Evolutionary conservation across 2,888 invertebrate species (phyloP).

Genomic region (Leptodirus hochenwartii): DNA sequence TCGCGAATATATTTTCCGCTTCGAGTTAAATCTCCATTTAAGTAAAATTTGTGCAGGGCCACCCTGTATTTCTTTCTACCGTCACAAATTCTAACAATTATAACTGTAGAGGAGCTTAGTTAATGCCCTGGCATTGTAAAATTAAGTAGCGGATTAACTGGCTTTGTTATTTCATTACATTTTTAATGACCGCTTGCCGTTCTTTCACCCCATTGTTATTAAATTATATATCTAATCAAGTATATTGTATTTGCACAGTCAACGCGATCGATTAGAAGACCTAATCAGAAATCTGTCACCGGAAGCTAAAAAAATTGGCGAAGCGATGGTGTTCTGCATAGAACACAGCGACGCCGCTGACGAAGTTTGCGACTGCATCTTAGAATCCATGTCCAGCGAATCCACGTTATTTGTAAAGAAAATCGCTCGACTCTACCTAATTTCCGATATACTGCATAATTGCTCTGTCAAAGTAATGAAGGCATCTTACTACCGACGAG

Average conservation of each 20-base stretch:
- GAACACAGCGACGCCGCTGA: constrained; percentile 96
- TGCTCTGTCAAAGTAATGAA: constrained; percentile 92
- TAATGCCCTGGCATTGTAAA: no score
- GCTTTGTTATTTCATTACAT: no score
- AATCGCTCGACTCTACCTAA: constrained; percentile 81
- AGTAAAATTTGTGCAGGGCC: no score
- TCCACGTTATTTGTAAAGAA: constrained; percentile 72
- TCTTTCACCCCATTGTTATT: no score
- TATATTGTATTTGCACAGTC: constrained; percentile 34
- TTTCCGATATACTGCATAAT: constrained; percentile 94
- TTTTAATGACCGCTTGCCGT: no score
- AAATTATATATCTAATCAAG: no score
- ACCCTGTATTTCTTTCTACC: no score
- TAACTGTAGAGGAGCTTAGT: no score
- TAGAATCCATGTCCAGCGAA: constrained; percentile 64
- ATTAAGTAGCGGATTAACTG: no score
- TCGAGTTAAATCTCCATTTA: no score
- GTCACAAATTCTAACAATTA: no score
- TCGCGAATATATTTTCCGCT: no score
- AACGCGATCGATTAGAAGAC: constrained; percentile 85
- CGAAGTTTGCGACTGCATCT: constrained; percentile 84
- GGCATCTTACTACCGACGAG: constrained; percentile 80
- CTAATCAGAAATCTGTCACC: constrained; percentile 72
- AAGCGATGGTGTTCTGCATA: constrained; percentile 97
- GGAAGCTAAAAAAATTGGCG: constrained; percentile 66